Evolutionary conservation across 2,888 invertebrate species (phyloP).

Genomic region (Syritta pipiens): DNA sequence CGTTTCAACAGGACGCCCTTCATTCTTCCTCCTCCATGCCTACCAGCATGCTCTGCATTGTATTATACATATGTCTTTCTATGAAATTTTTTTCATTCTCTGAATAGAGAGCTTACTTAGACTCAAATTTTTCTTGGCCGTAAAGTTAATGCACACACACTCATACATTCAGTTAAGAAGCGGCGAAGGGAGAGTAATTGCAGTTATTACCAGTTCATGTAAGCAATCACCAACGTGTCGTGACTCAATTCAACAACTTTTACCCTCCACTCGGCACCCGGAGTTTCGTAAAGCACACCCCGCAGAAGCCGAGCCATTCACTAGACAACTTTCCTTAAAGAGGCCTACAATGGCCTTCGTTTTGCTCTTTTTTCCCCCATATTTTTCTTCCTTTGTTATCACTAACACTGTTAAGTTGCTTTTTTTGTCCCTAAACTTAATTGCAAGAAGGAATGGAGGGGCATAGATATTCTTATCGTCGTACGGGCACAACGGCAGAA

Average conservation of each 20-base stretch:
- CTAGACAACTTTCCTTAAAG: constrained; percentile 12
- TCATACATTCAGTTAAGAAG: too few species aligned
- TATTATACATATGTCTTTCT: too few species aligned
- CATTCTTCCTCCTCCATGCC: too few species aligned
- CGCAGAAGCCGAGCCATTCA: constrained; percentile 1
- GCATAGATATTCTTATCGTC: constrained; percentile 34
- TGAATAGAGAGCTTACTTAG: too few species aligned
- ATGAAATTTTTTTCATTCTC: too few species aligned
- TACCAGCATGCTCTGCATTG: too few species aligned
- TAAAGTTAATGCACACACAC: too few species aligned
- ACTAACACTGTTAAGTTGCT: constrained; percentile 20
- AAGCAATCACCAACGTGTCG: constrained; percentile 43
- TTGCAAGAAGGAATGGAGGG: constrained; percentile 3
- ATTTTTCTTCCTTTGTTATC: constrained; percentile 4
- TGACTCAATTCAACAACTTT: constrained; percentile 19
- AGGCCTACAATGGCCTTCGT: background rate
- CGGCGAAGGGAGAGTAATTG: constrained; percentile 41
- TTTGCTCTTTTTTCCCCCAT: background rate
- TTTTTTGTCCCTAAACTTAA: constrained; percentile 30
- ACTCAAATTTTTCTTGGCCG: too few species aligned
- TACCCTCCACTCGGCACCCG: background rate
- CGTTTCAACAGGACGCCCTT: too few species aligned
- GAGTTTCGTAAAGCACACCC: background rate
- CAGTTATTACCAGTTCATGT: constrained; percentile 45
- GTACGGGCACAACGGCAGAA: constrained; percentile 11